Evolutionary conservation across 2,888 invertebrate species (phyloP).

Genomic region (Drosophila peninsularis): DNA sequence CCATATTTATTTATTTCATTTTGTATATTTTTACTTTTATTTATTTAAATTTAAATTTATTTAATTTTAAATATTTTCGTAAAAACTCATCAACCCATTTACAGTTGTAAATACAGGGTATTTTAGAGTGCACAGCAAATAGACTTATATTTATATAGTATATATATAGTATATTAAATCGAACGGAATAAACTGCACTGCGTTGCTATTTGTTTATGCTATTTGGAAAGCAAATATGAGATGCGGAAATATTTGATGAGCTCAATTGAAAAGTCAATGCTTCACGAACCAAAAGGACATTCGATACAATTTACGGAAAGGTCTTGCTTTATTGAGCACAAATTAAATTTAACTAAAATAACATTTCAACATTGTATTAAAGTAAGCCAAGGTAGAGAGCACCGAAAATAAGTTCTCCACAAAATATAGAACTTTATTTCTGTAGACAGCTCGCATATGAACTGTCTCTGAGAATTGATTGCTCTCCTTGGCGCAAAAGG

Average conservation of each 20-base stretch:
- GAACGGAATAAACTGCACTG: not conserved
- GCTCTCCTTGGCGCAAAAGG: conserved; percentile 25
- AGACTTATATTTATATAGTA: not conserved
- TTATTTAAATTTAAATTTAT: not conserved
- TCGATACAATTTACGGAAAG: not conserved
- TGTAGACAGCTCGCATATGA: conserved; percentile 8
- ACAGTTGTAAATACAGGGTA: not conserved
- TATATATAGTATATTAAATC: not conserved
- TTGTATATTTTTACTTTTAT: not conserved
- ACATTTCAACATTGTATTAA: not conserved
- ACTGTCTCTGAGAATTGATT: conserved; percentile 38
- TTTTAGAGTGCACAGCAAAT: not conserved
- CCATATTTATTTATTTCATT: too few species aligned
- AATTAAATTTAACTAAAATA: not conserved
- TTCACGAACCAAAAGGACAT: not conserved
- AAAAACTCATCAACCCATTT: too few species aligned
- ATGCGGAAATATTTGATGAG: conserved; percentile 2
- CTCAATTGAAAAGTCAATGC: conserved; percentile 4
- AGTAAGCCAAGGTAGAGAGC: not conserved
- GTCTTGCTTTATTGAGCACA: not conserved
- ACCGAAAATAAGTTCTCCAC: not conserved
- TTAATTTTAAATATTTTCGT: not conserved
- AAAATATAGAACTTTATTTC: not conserved
- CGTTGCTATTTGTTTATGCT: conserved; percentile 21
- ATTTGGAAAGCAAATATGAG: conserved; percentile 7